phyloP scores from a whole-genome alignment of 2,113 vertebrate species.

The Lucifuga dentata region DNA sequence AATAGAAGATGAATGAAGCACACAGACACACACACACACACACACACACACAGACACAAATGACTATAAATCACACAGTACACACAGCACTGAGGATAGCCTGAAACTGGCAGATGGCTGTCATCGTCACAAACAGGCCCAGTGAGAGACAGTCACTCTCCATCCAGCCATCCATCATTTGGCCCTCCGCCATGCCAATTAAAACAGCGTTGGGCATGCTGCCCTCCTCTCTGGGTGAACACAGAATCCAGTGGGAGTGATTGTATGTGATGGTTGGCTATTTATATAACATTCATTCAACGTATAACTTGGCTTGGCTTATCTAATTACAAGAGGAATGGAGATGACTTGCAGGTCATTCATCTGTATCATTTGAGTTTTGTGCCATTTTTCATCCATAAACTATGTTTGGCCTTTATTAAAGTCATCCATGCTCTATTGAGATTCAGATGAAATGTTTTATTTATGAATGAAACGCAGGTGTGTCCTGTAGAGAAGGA shows the following conservation, averaged over 20 bases:
- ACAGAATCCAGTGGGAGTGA: slow-evolving; percentile 44
- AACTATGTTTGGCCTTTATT: not conserved
- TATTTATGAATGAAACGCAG: slow-evolving; percentile 55
- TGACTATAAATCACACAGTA: too few relatives aligned
- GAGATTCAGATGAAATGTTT: slow-evolving; percentile 52
- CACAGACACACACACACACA: slow-evolving; percentile 20
- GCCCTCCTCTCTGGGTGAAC: slow-evolving; percentile 59
- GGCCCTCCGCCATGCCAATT: slow-evolving; percentile 75
- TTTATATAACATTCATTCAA: slow-evolving; percentile 56
- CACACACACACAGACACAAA: slow-evolving; percentile 21
- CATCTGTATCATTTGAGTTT: slow-evolving; percentile 11
- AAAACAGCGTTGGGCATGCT: slow-evolving; percentile 58
- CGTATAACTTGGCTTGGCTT: slow-evolving; percentile 25
- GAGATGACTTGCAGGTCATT: slow-evolving; percentile 6
- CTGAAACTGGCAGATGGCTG: slow-evolving; percentile 73
- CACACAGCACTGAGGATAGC: slow-evolving; percentile 44
- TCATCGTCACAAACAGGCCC: slow-evolving; percentile 61
- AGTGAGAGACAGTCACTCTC: slow-evolving; percentile 42
- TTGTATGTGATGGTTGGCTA: slow-evolving; percentile 19
- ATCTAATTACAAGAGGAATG: slow-evolving; percentile 22
- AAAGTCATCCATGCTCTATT: not conserved
- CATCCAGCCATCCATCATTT: slow-evolving; percentile 61
- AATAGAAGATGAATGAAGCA: too few relatives aligned
- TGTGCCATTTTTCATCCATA: not conserved
- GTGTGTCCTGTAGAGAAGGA: slow-evolving; percentile 17